phyloP scores from a whole-genome alignment of 1,140 invertebrate genomes.

The Sipha flava region DNA sequence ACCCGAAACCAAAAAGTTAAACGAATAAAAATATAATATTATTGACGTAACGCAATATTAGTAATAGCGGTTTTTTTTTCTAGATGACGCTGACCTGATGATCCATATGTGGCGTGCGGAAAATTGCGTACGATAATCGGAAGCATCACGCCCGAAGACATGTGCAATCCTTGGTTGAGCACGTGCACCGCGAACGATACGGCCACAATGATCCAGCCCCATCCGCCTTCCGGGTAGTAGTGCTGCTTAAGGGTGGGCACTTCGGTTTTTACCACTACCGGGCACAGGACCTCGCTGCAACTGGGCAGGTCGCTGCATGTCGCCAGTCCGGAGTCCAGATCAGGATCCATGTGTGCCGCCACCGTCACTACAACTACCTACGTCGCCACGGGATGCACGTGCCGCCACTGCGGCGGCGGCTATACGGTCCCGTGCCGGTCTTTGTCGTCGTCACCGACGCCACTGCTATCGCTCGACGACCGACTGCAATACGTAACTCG shows the following conservation, averaged over 20 bases:
- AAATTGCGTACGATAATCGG: conserved; percentile 39
- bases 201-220: conserved; percentile 56
- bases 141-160: conserved; percentile 44
- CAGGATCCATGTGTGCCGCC: conserved; percentile 5
- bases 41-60: background rate
- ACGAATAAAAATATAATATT: too few relatives aligned
- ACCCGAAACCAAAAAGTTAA: too few relatives aligned
- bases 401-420: background rate
- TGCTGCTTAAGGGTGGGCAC: conserved; percentile 48
- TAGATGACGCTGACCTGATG: conserved; percentile 37
- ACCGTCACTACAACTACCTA: background rate
- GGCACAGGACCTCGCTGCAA: conserved; percentile 39
- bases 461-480: background rate
- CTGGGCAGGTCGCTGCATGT: conserved; percentile 39
- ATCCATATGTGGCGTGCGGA: conserved; percentile 31
- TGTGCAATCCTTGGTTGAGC: conserved; percentile 48
- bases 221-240: conserved; percentile 59
- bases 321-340: conserved; percentile 39
- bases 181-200: conserved; percentile 49
- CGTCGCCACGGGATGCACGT: background rate
- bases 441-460: background rate
- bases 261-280: conserved; percentile 33
- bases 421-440: background rate
- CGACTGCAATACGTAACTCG: background rate
- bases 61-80: too few relatives aligned